phyloP scores from a whole-genome alignment of 2,113 vertebrate species.

The Dipodomys ordii region DNA sequence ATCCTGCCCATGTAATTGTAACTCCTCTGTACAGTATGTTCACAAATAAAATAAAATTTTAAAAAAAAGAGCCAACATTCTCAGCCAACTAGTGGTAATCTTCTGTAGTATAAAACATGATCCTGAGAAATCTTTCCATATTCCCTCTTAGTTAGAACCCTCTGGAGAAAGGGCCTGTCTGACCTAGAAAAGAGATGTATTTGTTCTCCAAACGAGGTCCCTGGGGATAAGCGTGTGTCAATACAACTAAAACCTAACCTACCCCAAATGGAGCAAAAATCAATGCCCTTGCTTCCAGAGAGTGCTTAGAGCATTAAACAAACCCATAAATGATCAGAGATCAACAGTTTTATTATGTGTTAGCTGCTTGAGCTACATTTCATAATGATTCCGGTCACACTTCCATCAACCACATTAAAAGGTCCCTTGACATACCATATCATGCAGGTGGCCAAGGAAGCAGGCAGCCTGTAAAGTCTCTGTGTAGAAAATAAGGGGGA shows the following conservation, averaged over 20 bases:
- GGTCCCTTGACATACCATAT: background rate
- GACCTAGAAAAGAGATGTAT: conserved; percentile 42
- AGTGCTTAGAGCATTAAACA: conserved; percentile 58
- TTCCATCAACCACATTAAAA: conserved; percentile 8
- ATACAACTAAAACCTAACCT: conserved; percentile 61
- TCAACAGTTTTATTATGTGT: conserved; percentile 57
- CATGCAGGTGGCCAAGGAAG: background rate
- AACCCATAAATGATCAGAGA: conserved; percentile 55
- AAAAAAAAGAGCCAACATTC: conserved; percentile 21
- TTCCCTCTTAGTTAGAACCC: conserved; percentile 1
- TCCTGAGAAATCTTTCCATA: background rate
- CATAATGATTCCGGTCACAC: conserved; percentile 66
- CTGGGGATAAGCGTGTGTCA: conserved; percentile 64
- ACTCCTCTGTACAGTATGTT: too few species aligned
- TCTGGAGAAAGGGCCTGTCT: conserved; percentile 9
- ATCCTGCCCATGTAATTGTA: too few species aligned
- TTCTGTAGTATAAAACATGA: background rate
- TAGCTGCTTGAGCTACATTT: conserved; percentile 60
- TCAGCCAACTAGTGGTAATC: background rate
- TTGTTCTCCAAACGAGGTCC: conserved; percentile 61
- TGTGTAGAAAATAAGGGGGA: background rate
- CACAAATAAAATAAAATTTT: too few species aligned
- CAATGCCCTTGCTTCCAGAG: conserved; percentile 67
- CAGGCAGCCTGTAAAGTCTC: background rate
- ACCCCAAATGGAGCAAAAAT: conserved; percentile 73